Evolutionary conservation across 2,797 vertebrate genomes (phyloP), one percentile per base, ranked within the genome.

Genomic region (Apodemus agrarius): DNA sequence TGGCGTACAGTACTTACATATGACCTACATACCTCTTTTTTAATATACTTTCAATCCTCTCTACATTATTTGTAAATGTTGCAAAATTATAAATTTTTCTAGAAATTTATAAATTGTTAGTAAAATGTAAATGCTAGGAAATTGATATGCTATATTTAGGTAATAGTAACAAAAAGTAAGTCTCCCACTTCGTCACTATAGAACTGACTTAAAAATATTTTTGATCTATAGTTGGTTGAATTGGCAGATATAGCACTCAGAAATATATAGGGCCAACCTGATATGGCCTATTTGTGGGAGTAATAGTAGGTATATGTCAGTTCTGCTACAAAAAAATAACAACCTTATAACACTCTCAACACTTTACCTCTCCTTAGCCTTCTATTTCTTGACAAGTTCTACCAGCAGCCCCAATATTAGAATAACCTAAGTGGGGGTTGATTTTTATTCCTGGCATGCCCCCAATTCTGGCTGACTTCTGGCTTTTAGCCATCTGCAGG

Each of bases 401-500:
- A 80, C 67, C 74, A 76, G 43, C 37, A 86, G 82, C 89, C 84
- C 3, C 67, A 54, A 81, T 80, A 29, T 89, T 90, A 87, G n/a
- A n/a, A n/a, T n/a, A n/a, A n/a, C n/a, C n/a, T n/a, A n/a, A n/a
- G n/a, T n/a, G n/a, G n/a, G n/a, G n/a, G n/a, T n/a, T n/a, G n/a
- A n/a, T n/a, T n/a, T n/a, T n/a, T n/a, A 52, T 95, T 97, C 69
- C 52, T 91, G 21, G 69, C 63, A 75, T 95, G 40, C 61, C 34
- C 37, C 61, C 78, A 67, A 94, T 92, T 96, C 89, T 94, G 86
- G 52, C 88, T 94, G 82, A 92, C 75, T 24, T 82, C 74, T 89
- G 75, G 10, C 52, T 78, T 96, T 29, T 96, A 65, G 57, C 40
- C 80, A 86, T 65, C 21, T 89, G 79, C 52, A 95, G 34, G 34